Conservation (phyloP, 1,140 invertebrate genomes). For the Zaprionus taronus region DNA sequence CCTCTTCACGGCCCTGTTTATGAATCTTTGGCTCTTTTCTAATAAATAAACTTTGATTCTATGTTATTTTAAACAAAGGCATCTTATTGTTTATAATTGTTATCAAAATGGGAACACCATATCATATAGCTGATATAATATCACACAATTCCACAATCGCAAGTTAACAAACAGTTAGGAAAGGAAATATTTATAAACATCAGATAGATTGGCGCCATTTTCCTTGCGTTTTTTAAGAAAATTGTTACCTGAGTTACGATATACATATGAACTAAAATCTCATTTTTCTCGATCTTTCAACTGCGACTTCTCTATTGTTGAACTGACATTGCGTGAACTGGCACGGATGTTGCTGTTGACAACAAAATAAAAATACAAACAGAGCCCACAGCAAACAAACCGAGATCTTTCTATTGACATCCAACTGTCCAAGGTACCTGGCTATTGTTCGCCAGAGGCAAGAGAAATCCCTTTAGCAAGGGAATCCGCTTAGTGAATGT, state of each 20-base stretch:
- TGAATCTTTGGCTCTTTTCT: no score
- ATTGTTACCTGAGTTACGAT: neutral
- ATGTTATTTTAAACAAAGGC: no score
- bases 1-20: no score
- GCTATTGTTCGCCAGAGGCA: conserved; percentile 16
- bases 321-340: neutral
- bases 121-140: neutral
- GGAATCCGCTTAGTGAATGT: conserved; percentile 13
- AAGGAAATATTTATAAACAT: neutral
- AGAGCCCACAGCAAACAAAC: conserved; percentile 10
- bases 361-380: conserved; percentile 1
- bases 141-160: neutral
- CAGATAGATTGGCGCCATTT: neutral
- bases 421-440: conserved; percentile 6
- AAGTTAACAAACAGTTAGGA: neutral
- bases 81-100: no score
- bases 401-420: conserved; percentile 4
- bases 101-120: no score
- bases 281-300: neutral
- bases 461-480: neutral
- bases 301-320: neutral
- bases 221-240: neutral
- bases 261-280: neutral
- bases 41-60: no score
- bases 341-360: neutral